phyloP scores from a whole-genome alignment of 2,888 invertebrate species.

The Rhimphoctona megacephalus region DNA sequence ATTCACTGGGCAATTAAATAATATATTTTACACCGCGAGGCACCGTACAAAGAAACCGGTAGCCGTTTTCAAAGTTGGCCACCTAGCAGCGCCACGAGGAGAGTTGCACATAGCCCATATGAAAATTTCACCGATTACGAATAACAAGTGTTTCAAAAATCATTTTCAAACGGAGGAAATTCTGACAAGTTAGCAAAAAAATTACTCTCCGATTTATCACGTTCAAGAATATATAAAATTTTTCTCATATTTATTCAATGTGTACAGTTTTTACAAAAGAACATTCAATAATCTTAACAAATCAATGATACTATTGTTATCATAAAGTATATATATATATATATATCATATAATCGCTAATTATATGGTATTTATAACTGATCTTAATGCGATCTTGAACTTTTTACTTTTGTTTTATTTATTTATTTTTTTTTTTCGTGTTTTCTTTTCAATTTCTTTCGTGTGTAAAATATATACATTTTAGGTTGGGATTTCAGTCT shows the following conservation, averaged over 20 bases:
- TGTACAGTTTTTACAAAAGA: constrained; percentile 81
- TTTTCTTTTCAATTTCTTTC: constrained; percentile 60
- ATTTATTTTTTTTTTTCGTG: neutral
- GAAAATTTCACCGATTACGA: neutral
- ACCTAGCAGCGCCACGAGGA: too few species aligned
- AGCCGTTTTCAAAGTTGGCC: too few species aligned
- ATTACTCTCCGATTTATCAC: constrained; percentile 53
- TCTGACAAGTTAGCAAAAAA: neutral
- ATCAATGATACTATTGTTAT: constrained; percentile 74
- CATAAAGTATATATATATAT: constrained; percentile 70
- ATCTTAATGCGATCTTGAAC: constrained; percentile 70
- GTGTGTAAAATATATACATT: constrained; percentile 77
- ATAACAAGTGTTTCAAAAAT: neutral
- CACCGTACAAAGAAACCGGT: too few species aligned
- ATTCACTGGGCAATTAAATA: too few species aligned
- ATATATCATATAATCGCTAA: constrained; percentile 70
- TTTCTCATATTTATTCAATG: constrained; percentile 78
- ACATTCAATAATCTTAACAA: constrained; percentile 79
- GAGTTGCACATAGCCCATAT: too few species aligned
- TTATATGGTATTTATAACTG: constrained; percentile 74
- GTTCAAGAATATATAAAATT: constrained; percentile 81
- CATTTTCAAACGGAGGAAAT: neutral
- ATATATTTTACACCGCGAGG: too few species aligned
- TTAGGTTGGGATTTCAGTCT: constrained; percentile 81
- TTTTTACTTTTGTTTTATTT: neutral